Evolutionary conservation across 2,113 vertebrate genomes (phyloP).

Genomic region (Paedocypris sp.): DNA sequence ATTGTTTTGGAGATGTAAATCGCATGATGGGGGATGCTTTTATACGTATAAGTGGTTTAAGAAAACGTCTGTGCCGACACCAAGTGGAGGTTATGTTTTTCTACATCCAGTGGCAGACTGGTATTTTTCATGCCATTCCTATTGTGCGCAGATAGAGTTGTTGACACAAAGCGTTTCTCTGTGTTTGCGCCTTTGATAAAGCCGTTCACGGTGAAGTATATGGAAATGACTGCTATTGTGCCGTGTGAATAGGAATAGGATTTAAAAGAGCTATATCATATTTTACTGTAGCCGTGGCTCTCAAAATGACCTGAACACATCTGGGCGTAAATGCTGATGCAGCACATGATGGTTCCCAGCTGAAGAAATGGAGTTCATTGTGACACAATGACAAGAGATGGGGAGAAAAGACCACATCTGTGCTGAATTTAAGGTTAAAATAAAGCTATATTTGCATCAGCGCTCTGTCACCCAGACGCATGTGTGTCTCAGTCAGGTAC

Average conservation of each 20-base stretch:
- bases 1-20: neutral
- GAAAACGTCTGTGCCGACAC: constrained; percentile 2
- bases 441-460: neutral
- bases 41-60: neutral
- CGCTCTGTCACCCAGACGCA: neutral
- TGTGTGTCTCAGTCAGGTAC: constrained; percentile 4
- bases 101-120: neutral
- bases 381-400: neutral
- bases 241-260: constrained; percentile 1
- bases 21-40: neutral
- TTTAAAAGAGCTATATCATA: constrained; percentile 6
- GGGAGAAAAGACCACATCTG: neutral
- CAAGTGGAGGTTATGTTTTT: neutral
- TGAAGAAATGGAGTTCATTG: neutral
- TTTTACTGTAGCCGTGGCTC: neutral
- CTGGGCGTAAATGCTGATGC: neutral
- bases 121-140: constrained; percentile 1
- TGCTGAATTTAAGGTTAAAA: neutral
- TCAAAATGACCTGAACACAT: neutral
- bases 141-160: constrained; percentile 21
- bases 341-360: constrained; percentile 2
- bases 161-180: constrained; percentile 14
- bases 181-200: constrained; percentile 16
- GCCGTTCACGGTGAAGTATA: constrained; percentile 6
- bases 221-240: constrained; percentile 22